Evolutionary conservation across 2,888 invertebrate genomes (phyloP), one percentile per base, ranked within the genome.

Genomic region (Agrotis segetum): DNA sequence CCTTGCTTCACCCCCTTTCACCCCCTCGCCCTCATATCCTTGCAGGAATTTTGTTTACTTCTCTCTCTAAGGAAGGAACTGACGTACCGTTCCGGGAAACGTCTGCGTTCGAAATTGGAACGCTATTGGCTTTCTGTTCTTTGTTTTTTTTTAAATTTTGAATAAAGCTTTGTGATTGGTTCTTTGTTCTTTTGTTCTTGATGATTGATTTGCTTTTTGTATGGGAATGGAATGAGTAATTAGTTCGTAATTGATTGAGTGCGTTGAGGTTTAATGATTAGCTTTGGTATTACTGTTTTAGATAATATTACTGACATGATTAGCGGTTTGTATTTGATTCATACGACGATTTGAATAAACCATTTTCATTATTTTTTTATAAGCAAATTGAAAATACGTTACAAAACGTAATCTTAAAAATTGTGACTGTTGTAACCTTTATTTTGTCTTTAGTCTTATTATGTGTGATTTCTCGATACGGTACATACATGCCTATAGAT

Each of bases 1-100:
- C 76, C 82, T 68, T 74, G 55, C 65, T 66, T 53, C 70, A 67
- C 73, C 72, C 61, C 63, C 74, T 74, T 58, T 85, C 87, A 84
- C 52, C 77, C 79, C 72, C 74, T 47, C 74, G 88, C 90, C 91
- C 92, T 94, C 93, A 93, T 93, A 95, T 95, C 95, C 96, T 95
- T 95, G 94, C 93, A 95, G 96, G 94, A 95, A 95, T 94, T 96
- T 96, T 95, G 96, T 96, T 96, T 96, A 95, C 96, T 94, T 95
- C 95, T 92, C 91, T 89, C 93, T 92, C 92, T 77, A 78, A 90
- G 92, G 91, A 95, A 95, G 95, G 94, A 95, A 92, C 90, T 90
- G 84, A 75, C 80, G 74, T 79, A 74, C 87, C 84, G 85, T 90
- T 90, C 91, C 89, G 90, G 88, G 89, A 88, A 87, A 86, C 90